Percentiles rank a stretch among this genome's conserved stretches.
These are phyloP conservation scores for Alauda arvensis DNA, from an alignment of 2,797 vertebrate species.

Conservation along the genomic window DNA sequence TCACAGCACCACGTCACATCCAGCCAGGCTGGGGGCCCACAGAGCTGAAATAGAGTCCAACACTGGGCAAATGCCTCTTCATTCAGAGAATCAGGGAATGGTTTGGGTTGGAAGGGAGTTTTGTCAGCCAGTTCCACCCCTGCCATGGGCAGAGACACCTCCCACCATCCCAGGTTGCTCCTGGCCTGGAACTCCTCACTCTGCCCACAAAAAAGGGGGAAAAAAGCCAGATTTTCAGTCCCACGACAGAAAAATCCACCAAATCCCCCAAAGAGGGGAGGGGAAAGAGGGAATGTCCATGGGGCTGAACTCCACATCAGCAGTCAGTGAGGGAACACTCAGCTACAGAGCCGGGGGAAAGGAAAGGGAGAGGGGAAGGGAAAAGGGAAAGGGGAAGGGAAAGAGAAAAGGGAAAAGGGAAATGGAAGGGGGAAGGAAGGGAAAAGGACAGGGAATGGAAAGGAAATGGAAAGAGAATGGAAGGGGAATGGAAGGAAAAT, in stretches of 20 bases:
- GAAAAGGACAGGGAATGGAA: too few relatives aligned
- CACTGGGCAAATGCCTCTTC: neutral
- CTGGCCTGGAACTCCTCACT: neutral
- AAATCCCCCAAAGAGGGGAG: neutral
- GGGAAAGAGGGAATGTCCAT: neutral
- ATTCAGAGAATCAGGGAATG: too few relatives aligned
- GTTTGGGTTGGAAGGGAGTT: neutral
- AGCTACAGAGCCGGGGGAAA: neutral
- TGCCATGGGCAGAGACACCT: neutral
- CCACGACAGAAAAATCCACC: rapidly evolving
- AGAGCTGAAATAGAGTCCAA: neutral
- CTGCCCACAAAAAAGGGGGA: rapidly evolving
- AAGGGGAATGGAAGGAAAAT: too few relatives aligned
- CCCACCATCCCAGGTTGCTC: rapidly evolving
- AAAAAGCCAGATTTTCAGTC: neutral
- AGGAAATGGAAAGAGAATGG: too few relatives aligned
- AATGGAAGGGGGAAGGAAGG: too few relatives aligned
- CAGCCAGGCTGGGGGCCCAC: neutral
- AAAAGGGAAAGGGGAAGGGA: too few relatives aligned
- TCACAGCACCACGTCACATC: neutral
- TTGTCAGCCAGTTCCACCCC: neutral
- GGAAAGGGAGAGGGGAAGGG: neutral
- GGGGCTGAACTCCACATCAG: neutral
- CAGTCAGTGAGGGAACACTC: rapidly evolving
- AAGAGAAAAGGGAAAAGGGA: too few relatives aligned